Percentiles rank a stretch among this genome's conserved stretches.
These are phyloP conservation scores for Parauchenoglanis ngamensis DNA, from an alignment of 2,797 vertebrate species.

Conservation along the genomic window DNA sequence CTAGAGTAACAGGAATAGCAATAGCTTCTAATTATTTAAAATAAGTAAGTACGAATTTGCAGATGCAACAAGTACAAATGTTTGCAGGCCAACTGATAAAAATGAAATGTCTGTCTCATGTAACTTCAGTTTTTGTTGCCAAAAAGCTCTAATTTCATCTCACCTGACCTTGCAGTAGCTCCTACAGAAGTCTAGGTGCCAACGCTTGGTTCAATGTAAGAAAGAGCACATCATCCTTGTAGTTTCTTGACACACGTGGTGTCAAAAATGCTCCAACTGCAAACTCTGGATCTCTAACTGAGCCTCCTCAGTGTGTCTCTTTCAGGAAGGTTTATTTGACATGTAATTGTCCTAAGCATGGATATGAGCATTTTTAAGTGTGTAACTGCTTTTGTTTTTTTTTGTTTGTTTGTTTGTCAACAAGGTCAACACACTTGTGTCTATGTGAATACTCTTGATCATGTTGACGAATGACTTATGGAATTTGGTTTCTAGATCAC, in stretches of 20 bases:
- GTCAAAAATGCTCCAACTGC: background rate
- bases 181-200: background rate
- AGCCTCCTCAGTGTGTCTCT: background rate
- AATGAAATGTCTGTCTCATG: background rate
- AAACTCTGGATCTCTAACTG: background rate
- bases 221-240: background rate
- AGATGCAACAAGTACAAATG: background rate
- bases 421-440: background rate
- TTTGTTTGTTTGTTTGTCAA: background rate
- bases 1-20: background rate
- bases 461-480: background rate
- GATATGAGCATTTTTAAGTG: no score
- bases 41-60: background rate
- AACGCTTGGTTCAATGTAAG: background rate
- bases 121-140: background rate
- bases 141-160: background rate
- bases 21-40: background rate
- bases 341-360: background rate
- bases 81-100: background rate
- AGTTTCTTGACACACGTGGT: background rate
- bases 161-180: background rate
- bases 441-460: background rate
- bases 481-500: background rate
- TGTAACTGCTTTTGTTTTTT: background rate
- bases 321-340: background rate